Percentiles rank a stretch among this genome's conserved stretches.
phyloP scores from a whole-genome alignment of 2,797 vertebrate species.

The Coregonus sp. region DNA sequence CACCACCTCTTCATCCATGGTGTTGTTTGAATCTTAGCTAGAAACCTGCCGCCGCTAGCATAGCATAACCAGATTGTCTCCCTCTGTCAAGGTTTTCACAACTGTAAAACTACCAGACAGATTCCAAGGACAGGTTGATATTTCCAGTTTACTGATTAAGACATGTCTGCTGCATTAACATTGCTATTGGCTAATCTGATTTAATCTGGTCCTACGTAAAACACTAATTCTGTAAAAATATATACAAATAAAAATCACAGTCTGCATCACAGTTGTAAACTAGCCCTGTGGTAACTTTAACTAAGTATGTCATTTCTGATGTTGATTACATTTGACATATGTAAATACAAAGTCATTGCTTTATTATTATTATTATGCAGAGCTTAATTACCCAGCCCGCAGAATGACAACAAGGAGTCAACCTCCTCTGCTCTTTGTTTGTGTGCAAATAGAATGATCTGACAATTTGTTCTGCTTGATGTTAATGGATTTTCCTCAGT shows the following conservation, averaged over 20 bases:
- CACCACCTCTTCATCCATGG: not conserved
- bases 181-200: slow-evolving; percentile 1
- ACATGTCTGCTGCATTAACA: not conserved
- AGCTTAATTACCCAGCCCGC: no score
- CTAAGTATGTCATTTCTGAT: not conserved
- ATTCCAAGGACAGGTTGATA: not conserved
- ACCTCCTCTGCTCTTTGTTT: no score
- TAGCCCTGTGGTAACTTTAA: not conserved
- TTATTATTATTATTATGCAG: not conserved
- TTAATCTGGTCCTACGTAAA: not conserved
- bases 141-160: not conserved
- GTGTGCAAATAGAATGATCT: no score
- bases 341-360: not conserved
- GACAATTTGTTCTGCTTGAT: no score
- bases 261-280: not conserved
- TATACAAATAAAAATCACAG: not conserved
- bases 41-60: not conserved
- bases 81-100: not conserved
- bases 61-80: no score
- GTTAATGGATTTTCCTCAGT: no score
- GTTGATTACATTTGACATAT: not conserved
- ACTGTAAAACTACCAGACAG: not conserved
- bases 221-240: not conserved
- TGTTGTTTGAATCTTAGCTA: not conserved
- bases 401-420: no score